These are phyloP conservation scores for Petrolisthes cinctipes DNA, from an alignment of 2,888 invertebrate genomes.

Conservation along the genomic window DNA sequence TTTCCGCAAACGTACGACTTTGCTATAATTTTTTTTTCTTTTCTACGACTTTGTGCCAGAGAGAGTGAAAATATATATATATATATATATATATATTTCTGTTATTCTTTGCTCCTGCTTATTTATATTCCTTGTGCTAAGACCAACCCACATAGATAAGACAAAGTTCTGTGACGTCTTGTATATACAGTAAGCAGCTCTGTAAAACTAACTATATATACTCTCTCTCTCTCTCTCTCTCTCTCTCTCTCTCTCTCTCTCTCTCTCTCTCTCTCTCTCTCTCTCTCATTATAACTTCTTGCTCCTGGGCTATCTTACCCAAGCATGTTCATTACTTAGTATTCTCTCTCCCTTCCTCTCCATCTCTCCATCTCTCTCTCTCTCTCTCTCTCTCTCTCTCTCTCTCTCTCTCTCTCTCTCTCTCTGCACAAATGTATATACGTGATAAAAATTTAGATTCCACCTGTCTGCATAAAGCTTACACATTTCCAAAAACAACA, in stretches of 20 bases:
- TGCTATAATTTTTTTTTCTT: too few relatives aligned
- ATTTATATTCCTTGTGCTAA: not conserved
- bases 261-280: constrained; percentile 17
- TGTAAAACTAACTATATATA: too few relatives aligned
- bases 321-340: not conserved
- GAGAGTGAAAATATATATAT: too few relatives aligned
- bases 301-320: not conserved
- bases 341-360: not conserved
- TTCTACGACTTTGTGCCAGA: too few relatives aligned
- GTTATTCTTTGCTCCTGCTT: not conserved
- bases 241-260: constrained; percentile 23
- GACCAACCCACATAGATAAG: too few relatives aligned
- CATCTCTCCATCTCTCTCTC: not conserved
- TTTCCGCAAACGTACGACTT: too few relatives aligned
- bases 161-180: too few relatives aligned
- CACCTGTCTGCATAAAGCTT: not conserved
- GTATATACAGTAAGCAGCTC: too few relatives aligned
- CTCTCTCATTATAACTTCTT: not conserved
- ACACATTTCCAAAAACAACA: not conserved
- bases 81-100: constrained; percentile 11
- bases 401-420: not conserved
- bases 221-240: constrained; percentile 26
- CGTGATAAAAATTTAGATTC: not conserved
- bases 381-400: too few relatives aligned
- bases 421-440: not conserved